These are phyloP conservation scores for Synanceia verrucosa DNA, from an alignment of 2,797 vertebrate species.

Conservation along the genomic window DNA sequence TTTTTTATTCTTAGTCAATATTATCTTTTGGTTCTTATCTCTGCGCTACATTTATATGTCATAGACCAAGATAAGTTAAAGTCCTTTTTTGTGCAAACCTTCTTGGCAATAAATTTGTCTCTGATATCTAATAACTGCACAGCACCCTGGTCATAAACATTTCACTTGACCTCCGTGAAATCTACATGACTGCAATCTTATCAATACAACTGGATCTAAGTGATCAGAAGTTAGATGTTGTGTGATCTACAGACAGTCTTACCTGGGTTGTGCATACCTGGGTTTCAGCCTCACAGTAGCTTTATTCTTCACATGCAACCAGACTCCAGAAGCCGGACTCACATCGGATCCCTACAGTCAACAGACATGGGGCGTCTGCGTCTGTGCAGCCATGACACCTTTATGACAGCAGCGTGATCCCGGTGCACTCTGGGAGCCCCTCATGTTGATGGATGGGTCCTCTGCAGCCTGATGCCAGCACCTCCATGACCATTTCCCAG, in stretches of 20 bases:
- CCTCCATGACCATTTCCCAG: constrained; percentile 40
- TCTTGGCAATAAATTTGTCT: too few relatives aligned
- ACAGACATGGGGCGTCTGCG: constrained; percentile 50
- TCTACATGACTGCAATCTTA: not conserved
- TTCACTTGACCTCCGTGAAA: not conserved
- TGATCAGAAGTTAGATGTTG: not conserved
- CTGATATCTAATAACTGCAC: too few relatives aligned
- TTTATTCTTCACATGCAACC: constrained; percentile 37
- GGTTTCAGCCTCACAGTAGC: constrained; percentile 12
- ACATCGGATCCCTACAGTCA: constrained; percentile 2
- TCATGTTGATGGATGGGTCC: constrained; percentile 67
- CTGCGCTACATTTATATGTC: too few relatives aligned
- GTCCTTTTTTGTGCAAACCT: too few relatives aligned
- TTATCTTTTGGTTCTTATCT: too few relatives aligned
- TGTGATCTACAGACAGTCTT: not conserved
- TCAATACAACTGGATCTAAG: not conserved
- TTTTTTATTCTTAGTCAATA: too few relatives aligned
- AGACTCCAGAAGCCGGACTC: constrained; percentile 16
- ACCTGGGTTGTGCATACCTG: not conserved
- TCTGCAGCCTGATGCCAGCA: constrained; percentile 42
- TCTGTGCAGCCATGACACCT: constrained; percentile 63
- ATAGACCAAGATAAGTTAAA: too few relatives aligned
- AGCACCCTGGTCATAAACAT: too few relatives aligned
- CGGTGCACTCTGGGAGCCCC: constrained; percentile 45
- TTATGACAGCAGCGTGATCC: constrained; percentile 65